Conservation (phyloP, 2,797 vertebrate species). For the Platyrinchus mystaceus region DNA sequence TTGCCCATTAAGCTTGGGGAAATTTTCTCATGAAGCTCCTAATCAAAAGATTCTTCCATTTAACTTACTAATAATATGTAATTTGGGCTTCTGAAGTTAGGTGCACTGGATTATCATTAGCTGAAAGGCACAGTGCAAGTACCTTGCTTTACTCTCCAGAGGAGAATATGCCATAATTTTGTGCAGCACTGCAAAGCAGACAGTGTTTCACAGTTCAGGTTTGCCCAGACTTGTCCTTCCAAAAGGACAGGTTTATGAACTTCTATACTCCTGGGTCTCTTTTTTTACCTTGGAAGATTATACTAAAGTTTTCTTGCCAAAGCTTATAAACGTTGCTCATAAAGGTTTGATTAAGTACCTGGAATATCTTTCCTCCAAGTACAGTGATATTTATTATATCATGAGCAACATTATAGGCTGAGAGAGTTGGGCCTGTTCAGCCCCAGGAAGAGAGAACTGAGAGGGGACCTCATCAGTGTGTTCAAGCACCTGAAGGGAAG, state of each 20-base stretch:
- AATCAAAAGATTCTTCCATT: not conserved
- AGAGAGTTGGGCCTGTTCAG: not conserved
- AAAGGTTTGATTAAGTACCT: not conserved
- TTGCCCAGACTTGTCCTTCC: not conserved
- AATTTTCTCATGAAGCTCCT: not conserved
- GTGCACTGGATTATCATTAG: not conserved
- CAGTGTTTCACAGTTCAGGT: not conserved
- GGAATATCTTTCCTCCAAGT: not conserved
- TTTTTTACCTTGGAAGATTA: not conserved
- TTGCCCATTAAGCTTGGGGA: not conserved
- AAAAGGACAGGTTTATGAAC: not conserved
- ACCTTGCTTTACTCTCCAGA: not conserved
- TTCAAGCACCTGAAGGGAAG: not conserved
- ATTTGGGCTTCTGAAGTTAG: not conserved
- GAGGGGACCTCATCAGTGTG: not conserved
- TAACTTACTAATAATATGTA: not conserved
- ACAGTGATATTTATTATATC: not conserved
- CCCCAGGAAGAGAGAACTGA: not conserved
- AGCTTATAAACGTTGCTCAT: not conserved
- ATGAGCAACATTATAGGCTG: too few relatives aligned
- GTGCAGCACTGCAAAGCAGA: not conserved
- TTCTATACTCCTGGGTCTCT: not conserved
- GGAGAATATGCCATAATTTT: not conserved
- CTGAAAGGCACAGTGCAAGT: not conserved
- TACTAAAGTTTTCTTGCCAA: not conserved